A percentile compares a stretch with the other conserved stretches of the same genome.
Conservation (phyloP, 2,113 vertebrate genomes). For the Megaceryle torquata region DNA sequence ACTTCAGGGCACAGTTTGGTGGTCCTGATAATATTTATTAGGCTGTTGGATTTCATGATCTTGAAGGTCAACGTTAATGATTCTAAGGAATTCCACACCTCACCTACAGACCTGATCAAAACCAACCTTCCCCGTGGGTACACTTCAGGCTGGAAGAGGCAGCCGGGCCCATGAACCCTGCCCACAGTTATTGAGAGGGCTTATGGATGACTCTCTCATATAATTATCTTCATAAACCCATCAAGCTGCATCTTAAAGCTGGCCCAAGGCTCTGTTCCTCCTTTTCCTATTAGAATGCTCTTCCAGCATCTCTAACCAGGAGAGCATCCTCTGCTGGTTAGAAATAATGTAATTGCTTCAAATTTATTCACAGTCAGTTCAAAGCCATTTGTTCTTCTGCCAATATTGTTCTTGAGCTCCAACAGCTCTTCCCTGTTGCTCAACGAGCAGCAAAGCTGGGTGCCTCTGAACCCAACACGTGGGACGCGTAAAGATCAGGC, state of each 20-base stretch:
- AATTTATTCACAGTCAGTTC: constrained; percentile 44
- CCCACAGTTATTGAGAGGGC: background rate
- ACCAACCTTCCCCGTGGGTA: background rate
- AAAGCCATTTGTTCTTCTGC: constrained; percentile 49
- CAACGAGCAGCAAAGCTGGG: background rate
- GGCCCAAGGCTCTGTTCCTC: background rate
- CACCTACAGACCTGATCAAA: background rate
- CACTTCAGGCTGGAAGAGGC: background rate
- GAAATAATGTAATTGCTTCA: constrained; percentile 44
- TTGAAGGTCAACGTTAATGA: too few species aligned
- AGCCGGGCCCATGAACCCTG: background rate
- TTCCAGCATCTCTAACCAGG: background rate
- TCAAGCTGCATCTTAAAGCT: constrained; percentile 21
- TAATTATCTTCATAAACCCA: constrained; percentile 30
- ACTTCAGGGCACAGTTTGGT: too few species aligned
- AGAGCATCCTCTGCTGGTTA: background rate
- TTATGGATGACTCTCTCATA: background rate
- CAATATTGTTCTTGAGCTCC: constrained; percentile 28
- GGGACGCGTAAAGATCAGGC: background rate
- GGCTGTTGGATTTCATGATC: too few species aligned
- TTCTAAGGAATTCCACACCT: background rate
- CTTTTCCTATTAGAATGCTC: constrained; percentile 11
- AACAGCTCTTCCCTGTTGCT: background rate
- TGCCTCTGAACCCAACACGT: background rate
- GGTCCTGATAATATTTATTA: too few species aligned